Base-by-base conservation (phyloP, 1,140 invertebrate species). In the Mya arenaria region DNA sequence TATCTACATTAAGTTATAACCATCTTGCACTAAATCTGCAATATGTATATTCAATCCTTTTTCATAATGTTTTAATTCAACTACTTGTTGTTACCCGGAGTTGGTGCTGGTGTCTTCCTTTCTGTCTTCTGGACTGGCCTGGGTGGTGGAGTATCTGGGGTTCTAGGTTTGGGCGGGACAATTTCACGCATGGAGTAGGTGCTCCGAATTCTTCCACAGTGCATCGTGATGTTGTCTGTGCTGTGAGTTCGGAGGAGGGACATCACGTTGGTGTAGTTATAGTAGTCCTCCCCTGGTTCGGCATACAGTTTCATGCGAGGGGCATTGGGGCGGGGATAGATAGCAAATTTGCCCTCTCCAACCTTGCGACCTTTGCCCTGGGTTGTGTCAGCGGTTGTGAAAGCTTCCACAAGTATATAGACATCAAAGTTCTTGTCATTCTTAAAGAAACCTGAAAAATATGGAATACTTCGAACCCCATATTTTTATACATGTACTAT, bases 401-500 rank as follows among this genome's bases (percentile, higher is more conserved):
- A 92, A 5, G 90, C 91, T 69, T 92, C 90, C 39, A 91, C 85
- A 48, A 91, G 78, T 62, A 92, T 71, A 60, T 89, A 90, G 1
- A 91, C 89, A 80, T 92, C 91, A 84, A 91, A 88, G 66, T 87
- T 90, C 72, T 87, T 88, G 82, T 92, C 90, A 90, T 91, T 90
- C 71, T 90, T 90, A 73, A 87, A 91, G 83, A 91, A 92, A 44
- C 91, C 91, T 92, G 71, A 37, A 84, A 86, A 15, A 62, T 73
- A 69, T 58, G 32, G 8, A 15, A 13, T 39, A n/a, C 8, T 28
- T 28, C n/a, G n/a, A n/a, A n/a, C n/a, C n/a, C n/a, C n/a, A n/a
- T n/a, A n/a, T n/a, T n/a, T n/a, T n/a, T n/a, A n/a, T n/a, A n/a
- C n/a, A n/a, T n/a, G n/a, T n/a, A n/a, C n/a, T n/a, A n/a, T n/a